Evolutionary conservation across 2,888 invertebrate species (phyloP).

Genomic region (Automeris io): DNA sequence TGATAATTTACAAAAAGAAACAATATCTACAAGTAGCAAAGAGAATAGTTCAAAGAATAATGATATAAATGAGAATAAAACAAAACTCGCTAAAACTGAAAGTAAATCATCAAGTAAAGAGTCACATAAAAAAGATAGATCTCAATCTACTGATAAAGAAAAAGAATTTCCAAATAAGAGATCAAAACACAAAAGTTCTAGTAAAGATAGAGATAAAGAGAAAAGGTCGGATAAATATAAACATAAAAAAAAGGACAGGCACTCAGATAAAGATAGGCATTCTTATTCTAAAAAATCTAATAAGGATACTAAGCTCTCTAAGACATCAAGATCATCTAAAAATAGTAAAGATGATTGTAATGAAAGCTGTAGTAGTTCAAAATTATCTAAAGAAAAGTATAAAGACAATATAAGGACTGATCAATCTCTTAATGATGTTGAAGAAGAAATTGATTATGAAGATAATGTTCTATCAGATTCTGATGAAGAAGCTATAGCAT

Average conservation of each 20-base stretch:
- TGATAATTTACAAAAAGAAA: constrained; percentile 5
- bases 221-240: constrained; percentile 28
- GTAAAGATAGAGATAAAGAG: constrained; percentile 38
- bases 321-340: constrained; percentile 34
- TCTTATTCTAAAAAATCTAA: constrained; percentile 32
- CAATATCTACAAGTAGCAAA: constrained; percentile 12
- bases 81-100: constrained; percentile 22
- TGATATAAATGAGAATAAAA: constrained; percentile 20
- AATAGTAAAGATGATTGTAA: constrained; percentile 30
- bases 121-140: constrained; percentile 33
- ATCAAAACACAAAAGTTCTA: constrained; percentile 49
- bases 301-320: constrained; percentile 29
- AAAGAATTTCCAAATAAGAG: constrained; percentile 39
- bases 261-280: constrained; percentile 35
- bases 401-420: constrained; percentile 28
- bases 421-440: constrained; percentile 37
- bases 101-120: constrained; percentile 31
- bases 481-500: constrained; percentile 83
- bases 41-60: constrained; percentile 21
- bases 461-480: constrained; percentile 63
- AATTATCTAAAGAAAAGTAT: constrained; percentile 36
- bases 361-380: constrained; percentile 40
- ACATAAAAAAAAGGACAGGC: constrained; percentile 38
- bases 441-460: constrained; percentile 28
- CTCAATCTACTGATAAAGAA: constrained; percentile 29